Conservation (phyloP, 2,113 vertebrate species). For the Pyrgilauda ruficollis region DNA sequence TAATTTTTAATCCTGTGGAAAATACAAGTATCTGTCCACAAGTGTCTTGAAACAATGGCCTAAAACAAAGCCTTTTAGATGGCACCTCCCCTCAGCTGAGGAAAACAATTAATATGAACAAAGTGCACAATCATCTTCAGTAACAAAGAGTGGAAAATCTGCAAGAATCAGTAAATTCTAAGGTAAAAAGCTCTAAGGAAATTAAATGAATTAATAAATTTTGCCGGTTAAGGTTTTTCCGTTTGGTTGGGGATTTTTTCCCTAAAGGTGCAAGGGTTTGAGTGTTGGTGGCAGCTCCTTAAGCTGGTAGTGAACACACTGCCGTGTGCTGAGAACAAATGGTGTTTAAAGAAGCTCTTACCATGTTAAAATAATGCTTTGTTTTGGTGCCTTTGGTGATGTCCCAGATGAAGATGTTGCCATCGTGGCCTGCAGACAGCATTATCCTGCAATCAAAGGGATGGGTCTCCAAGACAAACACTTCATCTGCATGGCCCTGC, state of each 20-base stretch:
- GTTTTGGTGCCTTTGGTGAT: conserved; percentile 86
- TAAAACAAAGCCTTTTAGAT: neutral
- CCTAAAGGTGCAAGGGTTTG: neutral
- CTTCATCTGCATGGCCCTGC: conserved; percentile 95
- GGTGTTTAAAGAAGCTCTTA: conserved; percentile 38
- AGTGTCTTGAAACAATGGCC: neutral
- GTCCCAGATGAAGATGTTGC: conserved; percentile 96
- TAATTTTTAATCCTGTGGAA: neutral
- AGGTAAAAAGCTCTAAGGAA: neutral
- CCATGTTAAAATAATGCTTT: conserved; percentile 96
- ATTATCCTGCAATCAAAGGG: conserved; percentile 94
- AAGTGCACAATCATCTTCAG: neutral
- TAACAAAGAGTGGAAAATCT: neutral
- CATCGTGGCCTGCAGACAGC: conserved; percentile 95
- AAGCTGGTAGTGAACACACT: neutral
- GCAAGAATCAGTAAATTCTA: neutral
- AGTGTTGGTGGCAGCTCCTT: neutral
- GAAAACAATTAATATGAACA: neutral
- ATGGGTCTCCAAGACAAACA: conserved; percentile 96
- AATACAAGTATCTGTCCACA: neutral
- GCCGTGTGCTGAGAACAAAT: neutral
- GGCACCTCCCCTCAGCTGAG: neutral
- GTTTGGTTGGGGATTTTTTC: rapidly evolving
- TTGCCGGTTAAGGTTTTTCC: neutral
- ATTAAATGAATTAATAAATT: rapidly evolving